Evolutionary conservation across 2,113 vertebrate species (phyloP).

Genomic region (Bubo scandiacus): DNA sequence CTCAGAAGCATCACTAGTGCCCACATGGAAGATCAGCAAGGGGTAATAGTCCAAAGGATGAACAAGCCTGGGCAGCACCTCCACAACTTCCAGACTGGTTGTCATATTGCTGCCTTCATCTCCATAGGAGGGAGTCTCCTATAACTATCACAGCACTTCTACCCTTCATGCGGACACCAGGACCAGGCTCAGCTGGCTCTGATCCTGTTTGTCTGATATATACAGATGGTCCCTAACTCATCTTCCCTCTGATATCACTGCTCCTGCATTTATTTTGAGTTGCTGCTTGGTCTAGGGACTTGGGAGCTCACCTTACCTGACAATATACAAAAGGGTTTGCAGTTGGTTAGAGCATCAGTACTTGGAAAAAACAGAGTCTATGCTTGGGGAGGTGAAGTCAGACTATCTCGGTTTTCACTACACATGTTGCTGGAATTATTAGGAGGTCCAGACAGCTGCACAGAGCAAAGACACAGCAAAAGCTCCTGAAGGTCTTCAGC

Average conservation of each 20-base stretch:
- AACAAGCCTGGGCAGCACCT: not conserved
- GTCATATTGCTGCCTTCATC: not conserved
- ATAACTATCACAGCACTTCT: not conserved
- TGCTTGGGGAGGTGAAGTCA: not conserved
- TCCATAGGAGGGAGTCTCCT: not conserved
- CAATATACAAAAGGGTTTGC: not conserved
- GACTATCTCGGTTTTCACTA: not conserved
- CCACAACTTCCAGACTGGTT: not conserved
- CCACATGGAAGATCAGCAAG: not conserved
- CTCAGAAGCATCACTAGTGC: not conserved
- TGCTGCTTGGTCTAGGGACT: not conserved
- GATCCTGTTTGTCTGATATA: not conserved
- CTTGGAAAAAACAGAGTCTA: not conserved
- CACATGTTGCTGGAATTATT: not conserved
- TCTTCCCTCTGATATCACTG: not conserved
- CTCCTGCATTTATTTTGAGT: not conserved
- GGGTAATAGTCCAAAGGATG: not conserved
- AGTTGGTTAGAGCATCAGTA: not conserved
- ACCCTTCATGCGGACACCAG: not conserved
- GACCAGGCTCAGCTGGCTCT: not conserved
- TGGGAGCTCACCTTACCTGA: not conserved
- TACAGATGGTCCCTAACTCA: not conserved
- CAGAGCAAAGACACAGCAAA: not conserved
- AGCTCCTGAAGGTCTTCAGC: not conserved
- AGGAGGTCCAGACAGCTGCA: not conserved